Conservation (phyloP, 2,797 vertebrate genomes). For the Etheostoma perlongum region DNA sequence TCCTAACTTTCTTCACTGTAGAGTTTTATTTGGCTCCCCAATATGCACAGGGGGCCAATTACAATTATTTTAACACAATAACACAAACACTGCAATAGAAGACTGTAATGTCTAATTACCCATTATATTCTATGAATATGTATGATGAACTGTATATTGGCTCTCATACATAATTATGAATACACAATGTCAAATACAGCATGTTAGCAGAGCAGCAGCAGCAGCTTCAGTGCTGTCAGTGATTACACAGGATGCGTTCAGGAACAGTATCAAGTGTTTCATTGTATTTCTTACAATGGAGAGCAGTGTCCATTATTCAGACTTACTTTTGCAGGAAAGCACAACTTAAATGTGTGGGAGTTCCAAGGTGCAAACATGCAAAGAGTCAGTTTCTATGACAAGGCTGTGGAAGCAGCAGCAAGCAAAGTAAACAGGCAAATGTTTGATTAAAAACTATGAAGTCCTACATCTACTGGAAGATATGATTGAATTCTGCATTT, state of each 20-base stretch:
- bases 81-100: neutral
- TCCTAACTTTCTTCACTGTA: neutral
- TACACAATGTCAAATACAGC: too few species aligned
- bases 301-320: neutral
- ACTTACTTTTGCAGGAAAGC: conserved; percentile 2
- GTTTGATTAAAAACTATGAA: neutral
- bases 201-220: too few species aligned
- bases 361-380: neutral
- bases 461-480: neutral
- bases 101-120: neutral
- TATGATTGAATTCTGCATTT: neutral
- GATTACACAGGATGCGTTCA: too few species aligned
- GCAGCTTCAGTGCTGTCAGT: too few species aligned
- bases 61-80: neutral
- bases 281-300: neutral
- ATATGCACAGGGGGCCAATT: conserved; percentile 12
- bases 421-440: neutral
- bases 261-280: neutral
- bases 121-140: neutral
- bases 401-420: neutral
- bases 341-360: neutral
- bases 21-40: neutral
- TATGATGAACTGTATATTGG: neutral
- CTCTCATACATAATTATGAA: too few species aligned
- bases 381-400: neutral